Base-by-base conservation (phyloP, 2,888 invertebrate species). In the Creontiades dilutus region DNA sequence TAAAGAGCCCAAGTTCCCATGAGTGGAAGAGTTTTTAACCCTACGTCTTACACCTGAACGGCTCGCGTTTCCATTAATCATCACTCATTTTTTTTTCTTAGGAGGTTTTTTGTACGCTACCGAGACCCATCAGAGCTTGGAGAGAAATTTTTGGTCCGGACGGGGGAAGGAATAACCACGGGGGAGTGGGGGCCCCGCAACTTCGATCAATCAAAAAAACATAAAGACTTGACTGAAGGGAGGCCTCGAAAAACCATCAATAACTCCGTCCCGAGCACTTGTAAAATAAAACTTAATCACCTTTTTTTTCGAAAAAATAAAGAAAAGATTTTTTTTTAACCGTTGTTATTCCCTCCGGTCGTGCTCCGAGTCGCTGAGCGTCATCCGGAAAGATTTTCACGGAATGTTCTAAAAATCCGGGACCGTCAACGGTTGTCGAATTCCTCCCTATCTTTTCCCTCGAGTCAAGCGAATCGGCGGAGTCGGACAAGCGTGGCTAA, bases 121-220 rank as follows among this genome's bases (percentile, higher is more conserved):
- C 68, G 23, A 68, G 68, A 68, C 68, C 68, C 68, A 68, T 68
- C 68, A 68, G 68, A 68, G 68, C 68, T 11, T 2, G 23, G 23
- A 2, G 23, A 23, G 23, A 68, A 68, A n/a, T 61, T 68, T 61
- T 57, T 57, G n/a, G 57, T 57, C 2, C 23, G 68, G 19, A 27
- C 68, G 68, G 68, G 13, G 23, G 82, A 82, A 52, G 82, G 82
- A 52, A 52, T 48, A 23, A 19, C 48, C 23, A 27, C 11, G 11
- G 27, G 19, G 14, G 82, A 23, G 82, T 13, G 52, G 48, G 81
- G 47, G 81, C 48, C 19, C 47, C 16, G 11, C 48, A 47, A 52
- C 52, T 82, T 82, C 82, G 52, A 82, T 82, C 82, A 82, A 82
- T 52, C 82, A 82, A 47, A 82, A 82, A 52, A 82, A 82, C 47